Evolutionary conservation across 2,113 vertebrate species (phyloP).

Genomic region (Isichthys henryi): DNA sequence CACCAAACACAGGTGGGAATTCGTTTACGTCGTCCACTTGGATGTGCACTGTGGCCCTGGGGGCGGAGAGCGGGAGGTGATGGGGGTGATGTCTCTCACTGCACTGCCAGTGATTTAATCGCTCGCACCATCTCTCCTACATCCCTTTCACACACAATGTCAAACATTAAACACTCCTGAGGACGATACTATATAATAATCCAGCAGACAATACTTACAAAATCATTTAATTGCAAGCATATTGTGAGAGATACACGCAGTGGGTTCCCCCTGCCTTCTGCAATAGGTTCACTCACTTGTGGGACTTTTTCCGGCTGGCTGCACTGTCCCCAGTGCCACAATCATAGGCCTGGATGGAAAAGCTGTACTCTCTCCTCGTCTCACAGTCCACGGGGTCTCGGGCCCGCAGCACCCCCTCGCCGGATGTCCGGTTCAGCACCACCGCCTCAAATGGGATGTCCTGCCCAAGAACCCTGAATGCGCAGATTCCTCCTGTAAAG

Average conservation of each 20-base stretch:
- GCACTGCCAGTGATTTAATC: background rate
- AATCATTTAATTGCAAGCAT: conserved; percentile 19
- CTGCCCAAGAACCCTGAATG: conserved; percentile 89
- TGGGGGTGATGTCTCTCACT: background rate
- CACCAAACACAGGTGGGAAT: conserved; percentile 83
- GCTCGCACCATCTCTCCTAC: background rate
- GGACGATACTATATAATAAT: background rate
- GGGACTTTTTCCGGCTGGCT: conserved; percentile 89
- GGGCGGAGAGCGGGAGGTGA: background rate
- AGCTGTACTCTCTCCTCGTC: conserved; percentile 91
- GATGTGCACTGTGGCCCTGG: conserved; percentile 91
- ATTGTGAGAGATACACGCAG: background rate
- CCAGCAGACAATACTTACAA: background rate
- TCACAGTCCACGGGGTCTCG: conserved; percentile 87
- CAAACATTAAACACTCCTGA: background rate
- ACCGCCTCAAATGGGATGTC: conserved; percentile 86
- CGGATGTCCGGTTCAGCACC: conserved; percentile 88
- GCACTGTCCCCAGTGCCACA: conserved; percentile 78
- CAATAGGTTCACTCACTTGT: conserved; percentile 75
- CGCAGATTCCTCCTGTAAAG: conserved; percentile 87
- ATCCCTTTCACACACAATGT: background rate
- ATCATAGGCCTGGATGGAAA: conserved; percentile 95
- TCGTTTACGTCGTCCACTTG: conserved; percentile 96
- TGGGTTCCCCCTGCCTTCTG: background rate
- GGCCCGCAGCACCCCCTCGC: conserved; percentile 81